Conservation (phyloP, 2,113 vertebrate genomes). For the Ahaetulla prasina region DNA sequence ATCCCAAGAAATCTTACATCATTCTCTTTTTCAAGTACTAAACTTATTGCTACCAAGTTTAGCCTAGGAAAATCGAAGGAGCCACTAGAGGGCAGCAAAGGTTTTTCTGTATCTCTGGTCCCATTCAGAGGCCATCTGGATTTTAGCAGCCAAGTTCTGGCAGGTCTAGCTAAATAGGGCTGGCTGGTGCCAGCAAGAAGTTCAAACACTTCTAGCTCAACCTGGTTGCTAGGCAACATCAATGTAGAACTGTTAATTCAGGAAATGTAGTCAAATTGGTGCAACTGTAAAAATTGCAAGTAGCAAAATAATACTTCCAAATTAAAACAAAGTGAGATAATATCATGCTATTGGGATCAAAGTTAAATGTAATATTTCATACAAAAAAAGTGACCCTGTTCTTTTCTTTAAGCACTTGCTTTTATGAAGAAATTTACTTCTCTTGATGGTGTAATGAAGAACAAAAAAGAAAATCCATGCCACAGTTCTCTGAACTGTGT, state of each 20-base stretch:
- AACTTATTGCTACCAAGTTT: not conserved
- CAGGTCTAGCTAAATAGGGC: not conserved
- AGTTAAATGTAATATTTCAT: not conserved
- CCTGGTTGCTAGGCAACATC: not conserved
- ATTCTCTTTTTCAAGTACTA: not conserved
- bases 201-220: not conserved
- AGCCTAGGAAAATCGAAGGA: not conserved
- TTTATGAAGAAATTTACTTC: not conserved
- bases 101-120: not conserved
- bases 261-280: slow-evolving; percentile 25
- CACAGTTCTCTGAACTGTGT: not conserved
- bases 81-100: not conserved
- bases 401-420: not conserved
- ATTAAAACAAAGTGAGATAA: slow-evolving; percentile 32
- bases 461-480: not conserved
- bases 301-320: slow-evolving; percentile 24
- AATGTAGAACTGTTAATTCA: not conserved
- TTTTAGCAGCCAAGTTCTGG: not conserved
- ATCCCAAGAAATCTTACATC: not conserved
- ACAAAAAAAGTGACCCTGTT: not conserved
- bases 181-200: not conserved
- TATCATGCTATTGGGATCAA: slow-evolving; percentile 23
- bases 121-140: not conserved
- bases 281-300: slow-evolving; percentile 4
- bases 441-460: not conserved